Base-by-base conservation (phyloP, 1,140 invertebrate species). In the Delia radicum region DNA sequence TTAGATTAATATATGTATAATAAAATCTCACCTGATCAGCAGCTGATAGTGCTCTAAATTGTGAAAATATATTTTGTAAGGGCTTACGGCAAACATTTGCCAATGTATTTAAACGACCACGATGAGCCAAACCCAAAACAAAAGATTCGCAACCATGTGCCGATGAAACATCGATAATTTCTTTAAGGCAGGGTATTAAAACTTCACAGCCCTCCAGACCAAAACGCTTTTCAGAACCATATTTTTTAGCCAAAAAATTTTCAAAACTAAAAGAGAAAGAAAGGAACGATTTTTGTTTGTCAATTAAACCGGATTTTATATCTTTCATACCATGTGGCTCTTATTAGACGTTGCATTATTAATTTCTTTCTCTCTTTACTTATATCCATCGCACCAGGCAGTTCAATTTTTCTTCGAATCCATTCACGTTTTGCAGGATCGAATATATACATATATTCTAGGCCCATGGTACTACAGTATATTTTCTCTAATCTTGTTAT, bases 161-260 rank as follows among this genome's bases (percentile, higher is more conserved):
- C 18, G 93, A 94, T 28, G 92, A 93, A 15, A 88, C 89, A 87
- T 98, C 96, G n/a, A 97, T 94, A 13, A 96, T 91, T 79, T 95
- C 91, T 82, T 96, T 95, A 88, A 97, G 91, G 61, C 93, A 91
- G 2, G 94, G 93, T 76, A 98, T 95, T 75, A 98, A 89, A 42
- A 94, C 92, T 87, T 98, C 96, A 82, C 95, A 95, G 0, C 96
- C 96, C 86, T 98, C 96, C 7, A 97, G 86, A 2, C 96, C 96
- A 84, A 98, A 98, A 13, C 96, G 89, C 82, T 98, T 98, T 81
- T 97, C 95, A 0, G 94, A 94, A 0, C 93, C 91, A 89, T 93
- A 98, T 85, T 97, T 98, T 69, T 92, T 93, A 0, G 94, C 93
- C 67, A 97, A 87, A 85, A 95, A 98, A 76, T 91, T 91, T 84